Percentiles rank a stretch among this genome's conserved stretches.
These are phyloP conservation scores for Manis crassicaudata DNA, from an alignment of 2,797 vertebrate genomes.

Conservation along the genomic window DNA sequence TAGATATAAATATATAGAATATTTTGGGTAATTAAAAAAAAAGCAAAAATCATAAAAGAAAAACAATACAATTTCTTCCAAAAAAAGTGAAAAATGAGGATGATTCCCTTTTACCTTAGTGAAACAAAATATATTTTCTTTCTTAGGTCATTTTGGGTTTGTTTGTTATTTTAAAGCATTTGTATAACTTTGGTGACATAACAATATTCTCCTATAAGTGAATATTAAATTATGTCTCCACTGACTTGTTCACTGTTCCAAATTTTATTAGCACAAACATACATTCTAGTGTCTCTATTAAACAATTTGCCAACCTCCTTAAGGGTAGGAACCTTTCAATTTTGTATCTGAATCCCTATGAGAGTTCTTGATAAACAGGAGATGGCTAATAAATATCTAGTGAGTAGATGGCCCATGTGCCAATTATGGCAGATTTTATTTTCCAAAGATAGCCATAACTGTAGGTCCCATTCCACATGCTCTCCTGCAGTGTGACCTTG, in stretches of 20 bases:
- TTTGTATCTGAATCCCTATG: not conserved
- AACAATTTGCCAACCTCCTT: constrained; percentile 12
- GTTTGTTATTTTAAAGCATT: constrained; percentile 46
- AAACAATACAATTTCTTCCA: not conserved
- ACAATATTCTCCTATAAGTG: not conserved
- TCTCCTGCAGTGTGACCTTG: not conserved
- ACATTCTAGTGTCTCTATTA: not conserved
- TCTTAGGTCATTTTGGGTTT: not conserved
- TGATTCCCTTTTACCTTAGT: not conserved
- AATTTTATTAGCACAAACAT: constrained; percentile 32
- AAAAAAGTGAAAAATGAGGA: not conserved
- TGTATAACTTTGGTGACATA: not conserved
- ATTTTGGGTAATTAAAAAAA: constrained; percentile 25
- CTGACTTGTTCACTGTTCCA: not conserved
- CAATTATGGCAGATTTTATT: not conserved
- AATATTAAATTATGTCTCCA: not conserved
- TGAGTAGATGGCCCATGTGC: not conserved
- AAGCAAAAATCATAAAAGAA: not conserved
- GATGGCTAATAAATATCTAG: not conserved
- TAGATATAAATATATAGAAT: constrained; percentile 19
- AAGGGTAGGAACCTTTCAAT: not conserved
- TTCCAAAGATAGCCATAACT: not conserved
- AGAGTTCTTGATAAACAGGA: not conserved
- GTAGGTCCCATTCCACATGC: not conserved
- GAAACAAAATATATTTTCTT: constrained; percentile 26